A percentile compares a stretch with the other conserved stretches of the same genome.
phyloP scores from a whole-genome alignment of 2,797 vertebrate species.

The Smutsia temminckii region DNA sequence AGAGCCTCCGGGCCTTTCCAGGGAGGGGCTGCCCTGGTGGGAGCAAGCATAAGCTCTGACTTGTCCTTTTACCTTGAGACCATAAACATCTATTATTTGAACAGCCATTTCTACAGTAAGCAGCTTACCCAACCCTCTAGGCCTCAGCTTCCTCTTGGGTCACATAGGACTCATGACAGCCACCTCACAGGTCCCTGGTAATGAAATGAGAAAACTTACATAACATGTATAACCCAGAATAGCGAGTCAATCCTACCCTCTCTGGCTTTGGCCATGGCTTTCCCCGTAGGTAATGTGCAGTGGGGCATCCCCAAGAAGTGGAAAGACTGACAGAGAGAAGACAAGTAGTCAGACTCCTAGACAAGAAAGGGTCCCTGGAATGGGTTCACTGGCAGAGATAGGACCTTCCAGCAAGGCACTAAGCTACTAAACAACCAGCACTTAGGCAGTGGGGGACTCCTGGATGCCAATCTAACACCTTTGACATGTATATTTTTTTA shows the following conservation, averaged over 20 bases:
- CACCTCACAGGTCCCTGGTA: background rate
- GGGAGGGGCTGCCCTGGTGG: background rate
- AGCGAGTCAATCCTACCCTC: background rate
- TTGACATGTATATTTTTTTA: background rate
- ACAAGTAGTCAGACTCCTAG: background rate
- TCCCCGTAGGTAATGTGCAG: background rate
- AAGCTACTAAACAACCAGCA: background rate
- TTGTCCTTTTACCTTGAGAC: constrained; percentile 16
- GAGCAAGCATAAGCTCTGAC: background rate
- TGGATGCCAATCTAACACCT: background rate
- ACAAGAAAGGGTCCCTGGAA: background rate
- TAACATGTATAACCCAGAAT: background rate
- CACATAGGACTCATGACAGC: background rate
- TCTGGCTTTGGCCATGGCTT: background rate
- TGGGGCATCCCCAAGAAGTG: background rate
- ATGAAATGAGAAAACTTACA: background rate
- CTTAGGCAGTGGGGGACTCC: background rate
- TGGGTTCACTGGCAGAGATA: background rate
- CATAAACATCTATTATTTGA: background rate
- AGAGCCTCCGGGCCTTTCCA: background rate
- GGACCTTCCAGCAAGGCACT: background rate
- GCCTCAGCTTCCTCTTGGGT: background rate
- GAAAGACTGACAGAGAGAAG: background rate
- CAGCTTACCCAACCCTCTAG: background rate
- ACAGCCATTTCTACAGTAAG: background rate